Conservation (phyloP, 2,113 vertebrate genomes). For the Ia io region DNA sequence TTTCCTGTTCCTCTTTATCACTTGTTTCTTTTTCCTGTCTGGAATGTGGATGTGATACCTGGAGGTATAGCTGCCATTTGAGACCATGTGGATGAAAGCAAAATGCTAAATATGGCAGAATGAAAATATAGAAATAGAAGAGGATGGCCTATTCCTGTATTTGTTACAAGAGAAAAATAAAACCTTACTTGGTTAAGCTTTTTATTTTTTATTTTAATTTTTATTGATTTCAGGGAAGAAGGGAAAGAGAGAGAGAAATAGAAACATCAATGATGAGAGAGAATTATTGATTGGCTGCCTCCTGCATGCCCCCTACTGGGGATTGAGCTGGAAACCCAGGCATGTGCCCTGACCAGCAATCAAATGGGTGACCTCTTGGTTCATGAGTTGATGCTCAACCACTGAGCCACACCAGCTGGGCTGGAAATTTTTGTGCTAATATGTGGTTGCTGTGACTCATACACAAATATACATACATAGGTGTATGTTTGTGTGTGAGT, state of each 20-base stretch:
- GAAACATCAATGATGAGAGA: too few species aligned
- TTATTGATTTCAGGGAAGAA: too few species aligned
- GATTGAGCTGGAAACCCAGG: too few species aligned
- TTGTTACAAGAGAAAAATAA: background rate
- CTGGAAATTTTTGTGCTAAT: background rate
- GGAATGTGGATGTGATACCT: background rate
- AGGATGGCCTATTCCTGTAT: background rate
- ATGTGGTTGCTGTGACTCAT: background rate
- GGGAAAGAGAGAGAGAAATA: too few species aligned
- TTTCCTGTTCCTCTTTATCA: background rate
- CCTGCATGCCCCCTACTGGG: too few species aligned
- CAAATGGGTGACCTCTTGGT: too few species aligned
- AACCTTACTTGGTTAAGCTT: background rate
- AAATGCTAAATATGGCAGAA: background rate
- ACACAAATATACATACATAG: background rate
- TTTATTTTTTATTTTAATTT: background rate
- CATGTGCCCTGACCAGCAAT: too few species aligned
- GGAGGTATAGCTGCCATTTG: background rate
- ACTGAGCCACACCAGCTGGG: too few species aligned
- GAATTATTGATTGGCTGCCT: too few species aligned
- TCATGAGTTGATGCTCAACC: too few species aligned
- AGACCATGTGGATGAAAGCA: background rate
- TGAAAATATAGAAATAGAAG: background rate
- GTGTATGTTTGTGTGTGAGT: background rate
- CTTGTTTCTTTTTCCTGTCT: background rate